Evolutionary conservation across 2,113 vertebrate genomes (phyloP), one percentile per base, ranked within the genome.

Genomic region (Zapornia atra): DNA sequence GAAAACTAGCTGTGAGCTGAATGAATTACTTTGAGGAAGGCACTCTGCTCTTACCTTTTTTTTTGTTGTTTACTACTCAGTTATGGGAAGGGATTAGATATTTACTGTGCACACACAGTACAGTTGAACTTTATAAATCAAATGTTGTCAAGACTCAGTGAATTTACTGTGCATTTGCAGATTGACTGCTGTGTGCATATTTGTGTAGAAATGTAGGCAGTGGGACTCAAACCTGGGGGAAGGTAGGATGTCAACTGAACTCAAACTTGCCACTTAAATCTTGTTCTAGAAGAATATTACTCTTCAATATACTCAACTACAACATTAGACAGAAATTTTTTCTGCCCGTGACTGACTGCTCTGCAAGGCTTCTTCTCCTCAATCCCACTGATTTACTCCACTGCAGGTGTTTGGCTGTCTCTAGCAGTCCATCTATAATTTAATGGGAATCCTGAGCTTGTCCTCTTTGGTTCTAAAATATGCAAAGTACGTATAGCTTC

Each of bases 61-160:
- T 94, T 91, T 89, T 89, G 51, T 89, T 94, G 34, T 82, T 82
- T 89, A 78, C n/a, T 78, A 31, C 42, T 91, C 38, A 33, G 46
- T 89, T 91, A 84, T 68, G 65, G 78, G 68, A 91, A 79, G 28
- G 73, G 25, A 82, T 91, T 75, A 69, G 53, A 68, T 96, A 82
- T 71, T 71, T 96, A 89, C 22, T 60, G 59, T 91, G 78, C n/a
- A 51, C 61, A 44, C 31, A 51, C 42, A 82, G 84, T 71, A 73
- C n/a, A 64, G n/a, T 5, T 90, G 69, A 78, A 91, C 81, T 95
- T 81, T 60, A 71, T 81, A 93, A 93, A 95, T 87, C 90, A 82
- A 59, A 79, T 56, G 22, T 44, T 87, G 57, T 85, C 77, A 60
- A 42, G 42, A 87, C 28, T 86, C 24, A 5, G 42, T 75, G 60